These are phyloP conservation scores for Chymomyza fuscimana DNA, from an alignment of 2,888 invertebrate genomes.

Conservation along the genomic window DNA sequence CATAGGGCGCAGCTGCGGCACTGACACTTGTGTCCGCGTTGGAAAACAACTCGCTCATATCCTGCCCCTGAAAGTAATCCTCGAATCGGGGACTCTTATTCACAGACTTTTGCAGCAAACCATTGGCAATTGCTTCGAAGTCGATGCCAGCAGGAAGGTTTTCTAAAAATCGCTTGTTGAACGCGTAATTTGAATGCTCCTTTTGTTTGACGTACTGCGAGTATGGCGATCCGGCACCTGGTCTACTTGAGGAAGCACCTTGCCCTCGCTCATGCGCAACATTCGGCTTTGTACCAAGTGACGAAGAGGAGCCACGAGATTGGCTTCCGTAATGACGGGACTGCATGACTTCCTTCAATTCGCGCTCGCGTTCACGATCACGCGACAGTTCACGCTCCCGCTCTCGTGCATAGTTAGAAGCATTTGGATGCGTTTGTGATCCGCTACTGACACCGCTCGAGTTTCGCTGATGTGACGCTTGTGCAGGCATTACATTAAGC, in stretches of 20 bases:
- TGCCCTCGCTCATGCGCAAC: conserved; percentile 20
- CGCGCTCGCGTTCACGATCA: conserved; percentile 54
- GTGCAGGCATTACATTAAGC: conserved; percentile 75
- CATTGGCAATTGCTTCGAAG: conserved; percentile 78
- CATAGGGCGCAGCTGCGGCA: conserved; percentile 64
- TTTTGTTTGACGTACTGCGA: conserved; percentile 70
- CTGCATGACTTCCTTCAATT: conserved; percentile 71
- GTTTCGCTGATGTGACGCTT: conserved; percentile 44
- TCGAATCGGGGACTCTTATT: conserved; percentile 78
- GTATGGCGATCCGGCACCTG: conserved; percentile 68
- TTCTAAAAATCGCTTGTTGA: conserved; percentile 77
- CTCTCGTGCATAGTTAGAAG: conserved; percentile 67
- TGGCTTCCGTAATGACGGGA: conserved; percentile 75
- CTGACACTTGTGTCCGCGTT: conserved; percentile 64
- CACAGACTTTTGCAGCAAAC: conserved; percentile 77
- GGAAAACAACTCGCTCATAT: conserved; percentile 75
- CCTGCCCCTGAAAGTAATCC: conserved; percentile 77
- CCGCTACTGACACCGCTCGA: conserved; percentile 37
- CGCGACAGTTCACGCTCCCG: conserved; percentile 66
- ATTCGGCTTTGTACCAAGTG: conserved; percentile 46
- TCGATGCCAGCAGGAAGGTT: conserved; percentile 78
- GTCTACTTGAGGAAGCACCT: conserved; percentile 41
- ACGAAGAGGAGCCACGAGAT: conserved; percentile 64
- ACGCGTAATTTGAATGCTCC: conserved; percentile 72
- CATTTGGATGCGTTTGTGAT: conserved; percentile 64